Conservation (phyloP, 2,113 vertebrate species). For the Artemisiospiza belli region DNA sequence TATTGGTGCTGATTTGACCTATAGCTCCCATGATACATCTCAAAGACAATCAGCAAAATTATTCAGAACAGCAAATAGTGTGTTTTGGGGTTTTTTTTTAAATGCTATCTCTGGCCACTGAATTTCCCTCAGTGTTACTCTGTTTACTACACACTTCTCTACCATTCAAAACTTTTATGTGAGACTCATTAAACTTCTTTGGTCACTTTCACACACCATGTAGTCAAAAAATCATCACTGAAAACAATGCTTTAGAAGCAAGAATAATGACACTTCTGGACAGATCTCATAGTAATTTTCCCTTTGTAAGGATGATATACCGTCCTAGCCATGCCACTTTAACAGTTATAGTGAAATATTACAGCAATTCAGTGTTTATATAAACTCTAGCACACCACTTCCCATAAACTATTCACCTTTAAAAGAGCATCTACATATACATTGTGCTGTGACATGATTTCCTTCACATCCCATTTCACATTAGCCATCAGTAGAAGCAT, state of each 20-base stretch:
- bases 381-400: background rate
- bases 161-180: background rate
- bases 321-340: background rate
- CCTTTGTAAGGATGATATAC: background rate
- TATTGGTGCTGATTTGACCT: background rate
- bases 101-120: background rate
- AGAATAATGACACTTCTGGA: background rate
- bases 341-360: background rate
- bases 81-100: background rate
- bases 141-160: background rate
- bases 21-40: background rate
- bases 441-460: conserved; percentile 99
- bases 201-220: background rate
- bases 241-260: background rate
- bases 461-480: conserved; percentile 98
- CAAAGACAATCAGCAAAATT: background rate
- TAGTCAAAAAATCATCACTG: background rate
- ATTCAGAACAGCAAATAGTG: background rate
- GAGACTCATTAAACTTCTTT: background rate
- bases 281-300: background rate
- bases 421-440: conserved; percentile 94
- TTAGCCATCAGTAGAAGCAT: conserved; percentile 93
- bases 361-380: background rate
- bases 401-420: conserved; percentile 80
- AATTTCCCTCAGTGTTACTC: background rate